Conservation (phyloP, 2,888 invertebrate species). For the Lepidochitona cinerea region DNA sequence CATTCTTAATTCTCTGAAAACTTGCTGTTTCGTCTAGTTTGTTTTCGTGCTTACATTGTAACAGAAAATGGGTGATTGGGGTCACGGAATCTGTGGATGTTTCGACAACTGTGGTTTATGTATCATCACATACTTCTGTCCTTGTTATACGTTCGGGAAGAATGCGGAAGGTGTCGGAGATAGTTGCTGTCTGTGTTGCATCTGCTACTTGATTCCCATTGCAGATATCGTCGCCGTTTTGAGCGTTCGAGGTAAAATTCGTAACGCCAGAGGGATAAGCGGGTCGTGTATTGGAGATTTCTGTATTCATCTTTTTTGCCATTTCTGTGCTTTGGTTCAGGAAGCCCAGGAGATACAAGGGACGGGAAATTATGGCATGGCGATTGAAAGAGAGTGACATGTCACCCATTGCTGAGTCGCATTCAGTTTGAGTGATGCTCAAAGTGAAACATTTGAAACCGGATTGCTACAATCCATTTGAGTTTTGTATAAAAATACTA, state of each 20-base stretch:
- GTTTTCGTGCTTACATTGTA: no score
- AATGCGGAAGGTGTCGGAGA: conserved; percentile 55
- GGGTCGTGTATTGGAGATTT: conserved; percentile 42
- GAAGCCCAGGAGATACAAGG: conserved; percentile 45
- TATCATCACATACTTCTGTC: conserved; percentile 37
- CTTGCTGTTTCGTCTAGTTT: no score
- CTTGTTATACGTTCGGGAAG: conserved; percentile 48
- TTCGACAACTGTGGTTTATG: conserved; percentile 41
- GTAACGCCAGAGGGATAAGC: conserved; percentile 40
- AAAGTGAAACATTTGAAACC: no score
- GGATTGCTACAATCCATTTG: no score
- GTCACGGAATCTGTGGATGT: conserved; percentile 36
- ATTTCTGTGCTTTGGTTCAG: conserved; percentile 46
- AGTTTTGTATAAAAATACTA: no score
- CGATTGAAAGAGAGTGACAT: background rate
- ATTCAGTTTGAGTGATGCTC: no score
- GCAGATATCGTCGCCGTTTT: conserved; percentile 36
- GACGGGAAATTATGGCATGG: background rate
- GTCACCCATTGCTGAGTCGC: no score
- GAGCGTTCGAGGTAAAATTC: conserved; percentile 41
- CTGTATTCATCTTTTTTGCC: conserved; percentile 40
- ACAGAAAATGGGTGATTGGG: background rate
- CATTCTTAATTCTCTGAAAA: background rate
- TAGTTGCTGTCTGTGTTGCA: conserved; percentile 47
- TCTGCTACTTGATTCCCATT: conserved; percentile 39